Conservation (phyloP, 2,113 vertebrate species). For the Eleginops maclovinus region DNA sequence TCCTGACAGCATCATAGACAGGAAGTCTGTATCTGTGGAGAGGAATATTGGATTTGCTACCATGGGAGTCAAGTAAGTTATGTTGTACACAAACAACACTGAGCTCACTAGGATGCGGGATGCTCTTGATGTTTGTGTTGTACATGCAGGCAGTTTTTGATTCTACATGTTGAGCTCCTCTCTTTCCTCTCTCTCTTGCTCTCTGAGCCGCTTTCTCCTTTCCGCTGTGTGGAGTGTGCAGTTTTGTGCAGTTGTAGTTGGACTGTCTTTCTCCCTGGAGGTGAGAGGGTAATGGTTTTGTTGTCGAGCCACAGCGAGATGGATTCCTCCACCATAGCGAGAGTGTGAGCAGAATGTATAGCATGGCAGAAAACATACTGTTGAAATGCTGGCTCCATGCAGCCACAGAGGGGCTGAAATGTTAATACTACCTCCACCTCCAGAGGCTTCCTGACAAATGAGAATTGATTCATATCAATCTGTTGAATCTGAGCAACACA, state of each 20-base stretch:
- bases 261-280: constrained; percentile 73
- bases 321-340: constrained; percentile 64
- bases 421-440: constrained; percentile 63
- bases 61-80: constrained; percentile 79
- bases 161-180: constrained; percentile 29
- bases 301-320: constrained; percentile 74
- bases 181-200: constrained; percentile 40
- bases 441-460: constrained; percentile 59
- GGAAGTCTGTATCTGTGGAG: constrained; percentile 55
- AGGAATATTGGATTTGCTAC: constrained; percentile 53
- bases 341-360: constrained; percentile 75
- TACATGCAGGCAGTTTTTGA: constrained; percentile 14
- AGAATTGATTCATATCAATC: constrained; percentile 73
- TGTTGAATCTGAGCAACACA: constrained; percentile 74
- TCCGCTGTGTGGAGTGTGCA: constrained; percentile 60
- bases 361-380: constrained; percentile 40
- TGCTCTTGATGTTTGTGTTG: constrained; percentile 7
- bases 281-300: constrained; percentile 78
- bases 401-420: constrained; percentile 55
- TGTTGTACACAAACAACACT: constrained; percentile 38
- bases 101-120: constrained; percentile 25
- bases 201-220: constrained; percentile 37
- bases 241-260: constrained; percentile 66
- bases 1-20: constrained; percentile 47
- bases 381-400: constrained; percentile 56